phyloP scores from a whole-genome alignment of 2,113 vertebrate genomes.

The Paradisaea rubra region DNA sequence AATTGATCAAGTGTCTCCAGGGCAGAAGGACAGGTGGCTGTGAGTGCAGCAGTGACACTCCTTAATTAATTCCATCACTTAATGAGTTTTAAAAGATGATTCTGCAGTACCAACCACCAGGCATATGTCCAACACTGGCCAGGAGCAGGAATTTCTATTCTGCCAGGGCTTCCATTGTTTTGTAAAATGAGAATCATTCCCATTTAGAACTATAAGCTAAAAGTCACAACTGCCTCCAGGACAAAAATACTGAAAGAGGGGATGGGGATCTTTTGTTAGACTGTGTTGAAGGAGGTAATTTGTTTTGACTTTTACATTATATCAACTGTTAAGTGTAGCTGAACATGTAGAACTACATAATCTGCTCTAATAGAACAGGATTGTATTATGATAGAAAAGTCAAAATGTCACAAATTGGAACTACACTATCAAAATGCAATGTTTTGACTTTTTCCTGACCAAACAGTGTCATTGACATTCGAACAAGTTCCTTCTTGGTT shows the following conservation, averaged over 20 bases:
- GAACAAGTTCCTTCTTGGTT: slow-evolving; percentile 3
- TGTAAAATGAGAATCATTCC: background rate
- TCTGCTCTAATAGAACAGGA: background rate
- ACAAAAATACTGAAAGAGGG: background rate
- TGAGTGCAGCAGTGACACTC: background rate
- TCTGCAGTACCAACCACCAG: background rate
- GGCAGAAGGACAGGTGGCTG: background rate
- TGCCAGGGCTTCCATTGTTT: background rate
- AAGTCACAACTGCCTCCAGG: background rate
- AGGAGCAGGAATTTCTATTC: background rate
- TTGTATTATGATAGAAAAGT: slow-evolving; percentile 25
- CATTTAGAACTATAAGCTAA: background rate
- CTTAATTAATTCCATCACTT: background rate
- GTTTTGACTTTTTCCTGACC: slow-evolving; percentile 6
- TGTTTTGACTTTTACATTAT: slow-evolving; percentile 24
- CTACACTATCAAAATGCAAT: background rate
- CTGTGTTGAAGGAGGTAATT: background rate
- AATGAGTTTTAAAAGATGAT: background rate
- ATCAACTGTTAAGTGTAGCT: background rate
- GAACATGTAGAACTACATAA: background rate
- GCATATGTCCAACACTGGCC: background rate
- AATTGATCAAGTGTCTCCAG: background rate
- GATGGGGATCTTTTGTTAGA: slow-evolving; percentile 1
- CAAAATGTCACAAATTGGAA: slow-evolving; percentile 32
- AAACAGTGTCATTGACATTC: background rate